These are phyloP conservation scores for Ornithorhynchus anatinus DNA, from an alignment of 2,113 vertebrate species.

Conservation along the genomic window DNA sequence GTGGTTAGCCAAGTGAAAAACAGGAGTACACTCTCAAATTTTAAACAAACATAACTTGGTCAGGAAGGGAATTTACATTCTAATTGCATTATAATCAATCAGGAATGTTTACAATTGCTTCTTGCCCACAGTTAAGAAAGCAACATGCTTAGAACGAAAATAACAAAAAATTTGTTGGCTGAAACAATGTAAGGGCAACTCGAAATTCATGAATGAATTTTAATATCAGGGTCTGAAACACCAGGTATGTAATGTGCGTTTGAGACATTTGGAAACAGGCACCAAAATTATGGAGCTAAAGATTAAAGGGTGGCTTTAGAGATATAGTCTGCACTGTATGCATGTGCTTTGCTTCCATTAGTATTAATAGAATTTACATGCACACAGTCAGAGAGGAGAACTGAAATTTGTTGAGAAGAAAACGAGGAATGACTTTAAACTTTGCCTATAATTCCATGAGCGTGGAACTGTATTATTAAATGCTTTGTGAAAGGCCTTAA, in stretches of 20 bases:
- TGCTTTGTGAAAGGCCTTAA: conserved; percentile 39
- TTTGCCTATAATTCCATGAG: conserved; percentile 41
- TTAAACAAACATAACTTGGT: conserved; percentile 23
- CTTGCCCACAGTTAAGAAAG: conserved; percentile 38
- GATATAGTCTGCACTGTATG: conserved; percentile 2
- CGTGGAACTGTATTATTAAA: conserved; percentile 38
- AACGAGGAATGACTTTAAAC: conserved; percentile 44
- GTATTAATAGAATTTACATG: conserved; percentile 42
- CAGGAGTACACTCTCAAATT: conserved; percentile 33
- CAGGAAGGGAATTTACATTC: conserved; percentile 30
- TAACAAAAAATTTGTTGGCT: conserved; percentile 44
- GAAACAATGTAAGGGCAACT: conserved; percentile 50
- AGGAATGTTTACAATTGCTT: conserved; percentile 26
- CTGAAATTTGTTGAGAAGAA: conserved; percentile 46
- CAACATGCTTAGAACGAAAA: conserved; percentile 36
- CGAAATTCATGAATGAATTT: conserved; percentile 57
- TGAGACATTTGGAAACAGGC: conserved; percentile 41
- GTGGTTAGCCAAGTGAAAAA: conserved; percentile 34
- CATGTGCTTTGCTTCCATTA: conserved; percentile 21
- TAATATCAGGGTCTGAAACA: conserved; percentile 36
- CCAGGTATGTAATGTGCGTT: conserved; percentile 31
- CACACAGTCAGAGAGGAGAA: conserved; percentile 19
- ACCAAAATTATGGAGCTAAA: conserved; percentile 44
- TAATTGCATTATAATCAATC: conserved; percentile 17
- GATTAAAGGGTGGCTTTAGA: conserved; percentile 58